A percentile compares a stretch with the other conserved stretches of the same genome.
These are phyloP conservation scores for Lagria hirta DNA, from an alignment of 2,888 invertebrate genomes.

Conservation along the genomic window DNA sequence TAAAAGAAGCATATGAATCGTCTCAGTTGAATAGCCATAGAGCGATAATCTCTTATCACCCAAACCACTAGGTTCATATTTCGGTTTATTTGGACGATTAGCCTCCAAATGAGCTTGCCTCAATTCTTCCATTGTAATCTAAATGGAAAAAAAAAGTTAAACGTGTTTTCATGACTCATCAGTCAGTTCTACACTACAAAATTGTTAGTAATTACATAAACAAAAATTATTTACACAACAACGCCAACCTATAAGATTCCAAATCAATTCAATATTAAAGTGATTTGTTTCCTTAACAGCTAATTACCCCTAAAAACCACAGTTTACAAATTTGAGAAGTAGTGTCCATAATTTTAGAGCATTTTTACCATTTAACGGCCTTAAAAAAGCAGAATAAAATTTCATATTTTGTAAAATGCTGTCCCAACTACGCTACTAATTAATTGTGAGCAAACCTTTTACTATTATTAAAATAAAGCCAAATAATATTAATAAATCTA, in stretches of 20 bases:
- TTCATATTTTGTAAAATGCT: too few relatives aligned
- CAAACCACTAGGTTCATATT: constrained; percentile 60
- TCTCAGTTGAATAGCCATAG: constrained; percentile 94
- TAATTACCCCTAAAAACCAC: too few relatives aligned
- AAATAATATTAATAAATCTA: constrained; percentile 23
- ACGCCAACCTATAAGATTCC: not conserved
- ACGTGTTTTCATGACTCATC: not conserved
- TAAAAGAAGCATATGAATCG: constrained; percentile 87
- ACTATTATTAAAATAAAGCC: too few relatives aligned
- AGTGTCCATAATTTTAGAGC: too few relatives aligned
- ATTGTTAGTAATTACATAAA: constrained; percentile 7
- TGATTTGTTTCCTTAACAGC: too few relatives aligned
- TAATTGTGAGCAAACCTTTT: constrained; percentile 5
- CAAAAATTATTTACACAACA: constrained; percentile 6
- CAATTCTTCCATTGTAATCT: constrained; percentile 83
- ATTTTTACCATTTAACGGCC: too few relatives aligned
- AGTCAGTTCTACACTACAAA: not conserved
- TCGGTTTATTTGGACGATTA: constrained; percentile 47
- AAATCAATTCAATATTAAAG: too few relatives aligned
- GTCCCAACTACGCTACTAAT: constrained; percentile 1
- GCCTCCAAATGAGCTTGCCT: constrained; percentile 62
- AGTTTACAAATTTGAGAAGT: too few relatives aligned
- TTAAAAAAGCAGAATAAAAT: too few relatives aligned
- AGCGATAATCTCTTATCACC: constrained; percentile 83
- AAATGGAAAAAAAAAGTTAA: constrained; percentile 5